Evolutionary conservation across 2,113 vertebrate genomes (phyloP), one percentile per base, ranked within the genome.

Genomic region (Trachemys scripta): DNA sequence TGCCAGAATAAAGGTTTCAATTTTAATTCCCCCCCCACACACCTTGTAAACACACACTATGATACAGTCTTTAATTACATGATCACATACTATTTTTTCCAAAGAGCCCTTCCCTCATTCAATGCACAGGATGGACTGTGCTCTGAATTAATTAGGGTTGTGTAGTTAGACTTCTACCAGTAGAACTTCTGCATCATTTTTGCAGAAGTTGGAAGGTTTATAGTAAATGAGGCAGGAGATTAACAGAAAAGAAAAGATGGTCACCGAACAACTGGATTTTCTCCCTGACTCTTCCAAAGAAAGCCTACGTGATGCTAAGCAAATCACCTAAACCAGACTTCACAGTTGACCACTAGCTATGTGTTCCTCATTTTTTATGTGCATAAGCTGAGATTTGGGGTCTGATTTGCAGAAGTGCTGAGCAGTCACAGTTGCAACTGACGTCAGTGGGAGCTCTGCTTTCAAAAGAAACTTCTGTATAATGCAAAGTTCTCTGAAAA

Each of bases 241-340:
- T 72, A 72, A 38, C n/a, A 72, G 5, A 1, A 86, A 47, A 51
- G 13, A 47, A 78, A 47, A 47, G 42, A 47, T 45, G 45, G 4
- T 45, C 38, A 76, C 72, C 13, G 72, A 38, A 53, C 87, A 8
- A 57, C 69, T 0, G 0, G 20, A 1, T 10, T 79, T 49, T 69
- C 29, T 90, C 59, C 24, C 17, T 72, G 13, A 14, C 49, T 87
- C 5, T 51, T 17, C 12, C 4, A 1, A 10, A 35, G 17, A 47
- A 75, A 14, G 57, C 53, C 31, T 35, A 5, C 49, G 38, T 42
- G 78, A 62, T 51, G 17, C n/a, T 38, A 38, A 38, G 19, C 25
- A 85, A 92, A 11, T 6, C 29, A 8, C 22, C 10, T 19, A 62
- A 76, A 59, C 56, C 42, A 83, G 95, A 88, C 79, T 2, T 31